These are phyloP conservation scores for Chrysocyon brachyurus DNA, from an alignment of 2,797 vertebrate genomes.

Conservation along the genomic window DNA sequence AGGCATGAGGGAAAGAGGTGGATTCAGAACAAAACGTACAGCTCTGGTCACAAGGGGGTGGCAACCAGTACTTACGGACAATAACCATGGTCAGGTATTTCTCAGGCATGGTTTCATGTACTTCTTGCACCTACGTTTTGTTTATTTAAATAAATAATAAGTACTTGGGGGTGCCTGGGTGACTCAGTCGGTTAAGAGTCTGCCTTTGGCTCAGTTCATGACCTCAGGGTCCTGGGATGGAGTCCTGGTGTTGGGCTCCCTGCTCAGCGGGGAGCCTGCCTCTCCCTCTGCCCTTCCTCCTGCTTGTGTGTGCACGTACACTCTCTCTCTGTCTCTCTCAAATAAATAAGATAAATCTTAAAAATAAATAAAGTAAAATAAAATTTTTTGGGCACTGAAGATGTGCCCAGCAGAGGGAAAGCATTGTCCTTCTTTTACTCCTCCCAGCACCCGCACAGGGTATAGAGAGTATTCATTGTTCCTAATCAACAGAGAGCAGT, in stretches of 20 bases:
- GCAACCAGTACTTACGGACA: background rate
- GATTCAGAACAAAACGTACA: background rate
- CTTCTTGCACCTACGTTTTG: background rate
- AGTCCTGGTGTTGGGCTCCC: no score
- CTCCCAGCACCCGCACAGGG: background rate
- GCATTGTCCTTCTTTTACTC: conserved; percentile 7
- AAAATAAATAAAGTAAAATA: no score
- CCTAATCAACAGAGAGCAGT: background rate
- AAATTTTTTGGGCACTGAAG: background rate
- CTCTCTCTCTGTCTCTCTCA: no score
- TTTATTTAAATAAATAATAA: background rate
- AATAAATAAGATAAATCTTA: no score
- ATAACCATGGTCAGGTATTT: background rate
- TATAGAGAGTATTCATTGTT: background rate
- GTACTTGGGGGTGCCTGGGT: background rate
- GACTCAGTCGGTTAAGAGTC: no score
- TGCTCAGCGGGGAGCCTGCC: no score
- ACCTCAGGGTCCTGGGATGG: no score
- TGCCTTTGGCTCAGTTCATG: no score
- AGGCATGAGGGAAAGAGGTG: background rate
- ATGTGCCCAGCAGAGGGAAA: background rate
- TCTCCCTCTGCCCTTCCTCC: no score
- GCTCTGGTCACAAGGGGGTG: background rate
- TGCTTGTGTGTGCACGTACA: no score
- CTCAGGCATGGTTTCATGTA: background rate